These are phyloP conservation scores for Stenurella melanura DNA, from an alignment of 2,888 invertebrate genomes.

Conservation along the genomic window DNA sequence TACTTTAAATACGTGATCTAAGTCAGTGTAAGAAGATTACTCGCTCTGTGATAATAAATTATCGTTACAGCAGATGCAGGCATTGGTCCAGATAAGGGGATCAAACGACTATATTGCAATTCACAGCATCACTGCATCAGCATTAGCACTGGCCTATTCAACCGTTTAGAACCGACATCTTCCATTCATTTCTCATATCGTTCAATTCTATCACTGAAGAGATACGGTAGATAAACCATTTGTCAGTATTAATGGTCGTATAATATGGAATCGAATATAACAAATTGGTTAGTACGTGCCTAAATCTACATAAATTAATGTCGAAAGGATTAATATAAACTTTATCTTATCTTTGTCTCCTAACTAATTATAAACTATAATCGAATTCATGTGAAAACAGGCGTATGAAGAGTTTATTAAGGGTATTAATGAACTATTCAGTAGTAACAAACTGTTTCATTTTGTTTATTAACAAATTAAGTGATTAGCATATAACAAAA, in stretches of 20 bases:
- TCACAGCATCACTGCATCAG: conserved; percentile 19
- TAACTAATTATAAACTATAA: neutral
- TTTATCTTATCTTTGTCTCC: conserved; percentile 4
- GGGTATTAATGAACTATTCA: too few relatives aligned
- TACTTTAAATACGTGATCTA: neutral
- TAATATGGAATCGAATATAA: conserved; percentile 15
- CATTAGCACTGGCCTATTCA: conserved; percentile 8
- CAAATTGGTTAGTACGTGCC: conserved; percentile 11
- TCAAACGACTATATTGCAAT: conserved; percentile 18
- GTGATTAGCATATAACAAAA: too few relatives aligned
- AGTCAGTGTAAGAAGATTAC: conserved; percentile 6
- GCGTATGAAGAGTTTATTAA: too few relatives aligned
- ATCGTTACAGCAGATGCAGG: conserved; percentile 8
- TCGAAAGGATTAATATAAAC: conserved; percentile 13
- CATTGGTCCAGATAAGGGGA: conserved; percentile 20
- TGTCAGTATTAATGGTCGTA: conserved; percentile 24
- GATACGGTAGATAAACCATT: conserved; percentile 21
- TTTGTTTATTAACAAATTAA: too few relatives aligned
- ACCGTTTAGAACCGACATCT: conserved; percentile 10
- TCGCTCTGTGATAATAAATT: conserved; percentile 8
- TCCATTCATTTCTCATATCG: conserved; percentile 4
- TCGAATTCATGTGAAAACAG: neutral
- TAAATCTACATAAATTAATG: conserved; percentile 26
- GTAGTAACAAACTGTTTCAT: too few relatives aligned
- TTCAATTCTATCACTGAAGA: conserved; percentile 10